Evolutionary conservation across 2,113 vertebrate genomes (phyloP), one percentile per base, ranked within the genome.

Genomic region (Sturnira hondurensis): DNA sequence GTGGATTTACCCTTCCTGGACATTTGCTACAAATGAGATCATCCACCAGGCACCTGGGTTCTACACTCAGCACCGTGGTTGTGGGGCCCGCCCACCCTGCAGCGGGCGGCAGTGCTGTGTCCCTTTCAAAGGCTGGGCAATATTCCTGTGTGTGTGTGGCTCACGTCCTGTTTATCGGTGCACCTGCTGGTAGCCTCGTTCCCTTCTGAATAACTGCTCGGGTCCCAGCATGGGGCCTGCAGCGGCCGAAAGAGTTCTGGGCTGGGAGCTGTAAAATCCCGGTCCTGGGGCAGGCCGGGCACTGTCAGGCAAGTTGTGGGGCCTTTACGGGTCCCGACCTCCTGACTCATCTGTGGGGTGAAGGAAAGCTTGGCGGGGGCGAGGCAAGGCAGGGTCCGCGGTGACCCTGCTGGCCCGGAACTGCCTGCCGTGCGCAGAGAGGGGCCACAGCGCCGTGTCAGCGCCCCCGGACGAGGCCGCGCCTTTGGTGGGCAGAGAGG

Each of bases 121-220:
- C 52, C 63, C 41, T 61, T 58, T 19, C 19, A 2, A 24, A n/a
- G 15, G n/a, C 28, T 71, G 76, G 68, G 15, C 5, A 43, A 16
- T 19, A 68, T 19, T 52, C 50, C 2, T 1, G 0, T 22, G 45
- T 1, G 0, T 13, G 24, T 7, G 2, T 24, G 5, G 28, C 12
- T 24, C 26, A 11, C 33, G 1, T 52, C 38, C 17, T 11, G 24
- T 56, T 67, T 10, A 24, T 56, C 52, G 1, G 7, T 58, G 47
- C 43, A 4, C 33, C 71, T 87, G 8, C n/a, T 41, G 6, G 33
- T 13, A 31, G 74, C 47, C 14, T 36, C 61, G 2, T 47, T 56
- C 41, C 22, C n/a, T 52, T 58, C 74, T n/a, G 43, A 50, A 56
- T 33, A 26, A 78, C 7, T 26, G n/a, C 56, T 45, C 26, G 7